These are phyloP conservation scores for Falco naumanni DNA, from an alignment of 2,797 vertebrate genomes.

Conservation along the genomic window DNA sequence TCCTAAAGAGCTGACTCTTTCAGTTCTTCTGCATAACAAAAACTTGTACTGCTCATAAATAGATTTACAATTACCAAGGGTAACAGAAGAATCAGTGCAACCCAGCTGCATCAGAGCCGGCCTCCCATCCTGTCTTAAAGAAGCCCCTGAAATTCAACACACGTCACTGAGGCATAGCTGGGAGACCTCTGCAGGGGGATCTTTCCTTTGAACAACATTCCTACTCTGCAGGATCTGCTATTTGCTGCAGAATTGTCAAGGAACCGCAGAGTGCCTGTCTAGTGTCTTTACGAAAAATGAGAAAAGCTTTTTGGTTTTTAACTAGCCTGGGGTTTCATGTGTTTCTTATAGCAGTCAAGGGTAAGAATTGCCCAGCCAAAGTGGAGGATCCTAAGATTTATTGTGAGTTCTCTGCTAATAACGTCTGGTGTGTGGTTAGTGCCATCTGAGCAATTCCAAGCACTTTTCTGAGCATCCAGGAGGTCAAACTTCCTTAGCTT, in stretches of 20 bases:
- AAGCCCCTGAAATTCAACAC: background rate
- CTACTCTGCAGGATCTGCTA: background rate
- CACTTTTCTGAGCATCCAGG: background rate
- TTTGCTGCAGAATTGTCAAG: background rate
- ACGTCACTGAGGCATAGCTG: background rate
- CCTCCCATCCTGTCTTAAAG: conserved; percentile 21
- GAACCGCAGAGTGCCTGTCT: background rate
- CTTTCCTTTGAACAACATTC: background rate
- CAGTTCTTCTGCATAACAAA: conserved; percentile 19
- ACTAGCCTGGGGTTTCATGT: background rate
- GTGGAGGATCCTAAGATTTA: background rate
- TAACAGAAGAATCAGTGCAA: conserved; percentile 26
- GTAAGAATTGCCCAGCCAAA: background rate
- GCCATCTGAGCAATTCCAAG: background rate
- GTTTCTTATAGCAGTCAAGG: background rate
- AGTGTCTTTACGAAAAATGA: background rate
- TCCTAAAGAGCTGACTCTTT: conserved; percentile 55
- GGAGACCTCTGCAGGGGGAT: background rate
- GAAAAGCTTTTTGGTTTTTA: background rate
- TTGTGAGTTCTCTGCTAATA: background rate
- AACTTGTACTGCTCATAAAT: conserved; percentile 50
- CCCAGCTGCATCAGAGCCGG: background rate
- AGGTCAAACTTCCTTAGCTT: background rate
- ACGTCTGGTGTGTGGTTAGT: background rate
- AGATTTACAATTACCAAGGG: conserved; percentile 45